Base-by-base conservation (phyloP, 2,888 invertebrate genomes). In the Leptinotarsa rubiginosa region DNA sequence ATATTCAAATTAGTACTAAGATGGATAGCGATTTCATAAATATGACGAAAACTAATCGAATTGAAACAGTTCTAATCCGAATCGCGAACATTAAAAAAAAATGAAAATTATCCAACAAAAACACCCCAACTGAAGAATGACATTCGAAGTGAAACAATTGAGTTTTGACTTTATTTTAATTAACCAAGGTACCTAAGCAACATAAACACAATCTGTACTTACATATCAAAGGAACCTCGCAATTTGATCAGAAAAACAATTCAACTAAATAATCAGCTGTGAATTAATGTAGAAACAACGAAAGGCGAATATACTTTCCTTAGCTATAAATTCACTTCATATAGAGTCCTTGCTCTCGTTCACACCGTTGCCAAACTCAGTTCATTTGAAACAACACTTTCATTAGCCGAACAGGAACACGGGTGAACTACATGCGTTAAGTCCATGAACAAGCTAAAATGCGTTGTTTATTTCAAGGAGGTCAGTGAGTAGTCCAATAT, bases 331-430 rank as follows among this genome's bases (percentile, higher is more conserved):
- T 47, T 69, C 56, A 20, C 2, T 16, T 49, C 69, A 47, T 22
- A 47, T 47, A 16, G 31, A 69, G 69, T 59, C 69, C 69, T 69
- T 56, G 69, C 47, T 69, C 69, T 69, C 20, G 22, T 4, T 20
- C 56, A 47, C 69, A 54, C 20, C 12, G 69, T 69, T 69, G 69
- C 69, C 69, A 69, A 22, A 52, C 56, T 16, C 4, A 18, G 7
- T 10, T 15, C 52, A 13, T 18, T 47, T 18, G 56, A 69, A 69
- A 31, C 54, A 52, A 41, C 22, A 69, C 47, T 62, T 18, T 31
- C 41, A 62, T 62, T 41, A 16, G 12, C 16, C 31, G 16, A 31
- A 15, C 18, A 31, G 62, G n/a, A 41, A 62, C 25, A n/a, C 62
- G 18, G 25, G n/a, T 62, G 7, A n/a, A 16, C n/a, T 13, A n/a